Percentiles rank a stretch among this genome's conserved stretches.
Evolutionary conservation across 2,888 invertebrate genomes (phyloP).

Genomic region (Anarsia innoxiella): DNA sequence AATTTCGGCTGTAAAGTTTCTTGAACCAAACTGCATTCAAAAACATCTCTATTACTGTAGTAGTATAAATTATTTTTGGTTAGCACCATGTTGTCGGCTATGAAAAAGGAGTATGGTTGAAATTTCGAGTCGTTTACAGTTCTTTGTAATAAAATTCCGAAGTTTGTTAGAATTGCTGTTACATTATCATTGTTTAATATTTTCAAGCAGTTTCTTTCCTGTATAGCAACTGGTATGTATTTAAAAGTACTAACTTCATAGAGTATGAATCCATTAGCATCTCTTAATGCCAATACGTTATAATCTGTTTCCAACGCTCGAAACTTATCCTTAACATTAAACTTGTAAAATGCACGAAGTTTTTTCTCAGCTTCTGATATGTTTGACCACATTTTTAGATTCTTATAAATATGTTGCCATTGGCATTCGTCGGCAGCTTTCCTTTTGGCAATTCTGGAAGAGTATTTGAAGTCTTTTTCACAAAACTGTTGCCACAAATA

Average conservation of each 20-base stretch:
- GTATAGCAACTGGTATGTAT: conserved; percentile 46
- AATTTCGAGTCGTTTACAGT: too few relatives aligned
- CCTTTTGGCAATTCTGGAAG: conserved; percentile 49
- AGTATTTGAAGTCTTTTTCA: conserved; percentile 35
- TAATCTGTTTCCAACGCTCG: conserved; percentile 44
- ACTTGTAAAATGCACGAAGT: conserved; percentile 46
- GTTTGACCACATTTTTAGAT: conserved; percentile 44
- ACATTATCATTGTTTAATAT: conserved; percentile 44
- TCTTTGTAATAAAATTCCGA: conserved; percentile 43
- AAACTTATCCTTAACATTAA: conserved; percentile 40
- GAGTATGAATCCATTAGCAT: conserved; percentile 41
- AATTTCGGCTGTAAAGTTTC: conserved; percentile 35
- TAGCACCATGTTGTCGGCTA: conserved; percentile 50
- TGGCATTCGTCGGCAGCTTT: conserved; percentile 39
- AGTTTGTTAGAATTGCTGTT: conserved; percentile 40
- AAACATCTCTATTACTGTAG: conserved; percentile 42
- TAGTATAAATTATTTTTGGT: conserved; percentile 37
- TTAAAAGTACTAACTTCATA: conserved; percentile 47
- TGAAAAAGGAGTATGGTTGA: conserved; percentile 46
- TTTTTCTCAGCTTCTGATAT: conserved; percentile 30
- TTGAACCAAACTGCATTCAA: conserved; percentile 34
- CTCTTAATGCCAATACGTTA: conserved; percentile 47
- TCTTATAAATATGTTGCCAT: conserved; percentile 55
- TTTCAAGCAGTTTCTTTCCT: conserved; percentile 43
- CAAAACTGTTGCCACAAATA: conserved; percentile 48